Percentiles rank a stretch among this genome's conserved stretches.
Conservation (phyloP, 2,797 vertebrate genomes). For the Xenopus petersii region DNA sequence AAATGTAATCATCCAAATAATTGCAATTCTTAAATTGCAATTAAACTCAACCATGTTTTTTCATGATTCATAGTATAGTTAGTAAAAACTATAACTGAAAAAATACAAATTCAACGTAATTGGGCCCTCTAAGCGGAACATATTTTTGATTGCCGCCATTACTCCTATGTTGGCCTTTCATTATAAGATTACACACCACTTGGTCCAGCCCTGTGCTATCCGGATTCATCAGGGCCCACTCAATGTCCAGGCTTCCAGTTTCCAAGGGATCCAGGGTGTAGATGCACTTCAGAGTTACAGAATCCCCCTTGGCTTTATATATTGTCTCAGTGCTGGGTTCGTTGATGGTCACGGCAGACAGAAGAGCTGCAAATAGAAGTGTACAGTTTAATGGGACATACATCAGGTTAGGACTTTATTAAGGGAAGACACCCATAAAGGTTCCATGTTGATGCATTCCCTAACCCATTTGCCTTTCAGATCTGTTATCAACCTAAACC, state of each 20-base stretch:
- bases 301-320: constrained; percentile 69
- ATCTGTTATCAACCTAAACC: background rate
- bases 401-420: too few species aligned
- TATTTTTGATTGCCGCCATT: background rate
- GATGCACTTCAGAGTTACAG: constrained; percentile 75
- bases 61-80: too few species aligned
- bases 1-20: too few species aligned
- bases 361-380: constrained; percentile 46
- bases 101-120: too few species aligned
- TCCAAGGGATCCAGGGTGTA: constrained; percentile 69
- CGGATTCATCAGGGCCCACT: constrained; percentile 81
- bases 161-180: background rate
- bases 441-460: background rate
- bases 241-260: constrained; percentile 78
- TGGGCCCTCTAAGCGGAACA: too few species aligned
- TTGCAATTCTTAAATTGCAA: too few species aligned
- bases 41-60: too few species aligned
- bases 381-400: background rate
- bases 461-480: background rate
- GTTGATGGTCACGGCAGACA: constrained; percentile 72
- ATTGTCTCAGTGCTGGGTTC: constrained; percentile 76
- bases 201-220: constrained; percentile 78
- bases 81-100: too few species aligned
- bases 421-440: background rate
- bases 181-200: constrained; percentile 67